Conservation (phyloP, 35 echinoderm and acorn worm genomes). For the Ptychodera flava region DNA sequence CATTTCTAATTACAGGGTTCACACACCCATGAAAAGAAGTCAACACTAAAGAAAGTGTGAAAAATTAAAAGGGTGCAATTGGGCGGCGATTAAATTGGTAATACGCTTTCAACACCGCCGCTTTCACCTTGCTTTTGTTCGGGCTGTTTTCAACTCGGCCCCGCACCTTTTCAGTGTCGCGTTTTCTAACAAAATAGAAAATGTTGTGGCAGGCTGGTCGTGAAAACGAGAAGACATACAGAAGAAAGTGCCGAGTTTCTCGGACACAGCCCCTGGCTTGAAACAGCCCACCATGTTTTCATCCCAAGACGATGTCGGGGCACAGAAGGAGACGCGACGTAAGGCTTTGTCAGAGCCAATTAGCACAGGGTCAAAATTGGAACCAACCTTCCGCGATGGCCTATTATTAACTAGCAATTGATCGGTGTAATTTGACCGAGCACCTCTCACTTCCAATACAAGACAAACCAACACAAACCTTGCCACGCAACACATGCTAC, state of each 20-base stretch:
- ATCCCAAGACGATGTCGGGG: too few relatives aligned
- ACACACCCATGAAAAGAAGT: too few relatives aligned
- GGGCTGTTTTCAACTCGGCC: background rate
- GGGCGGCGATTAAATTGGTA: background rate
- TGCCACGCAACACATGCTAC: background rate
- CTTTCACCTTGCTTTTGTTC: background rate
- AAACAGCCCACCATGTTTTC: too few relatives aligned
- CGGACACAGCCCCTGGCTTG: background rate
- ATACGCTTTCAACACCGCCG: background rate
- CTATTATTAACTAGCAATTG: background rate
- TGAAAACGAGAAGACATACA: too few relatives aligned
- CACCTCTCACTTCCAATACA: background rate
- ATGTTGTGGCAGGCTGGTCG: background rate
- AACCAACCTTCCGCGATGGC: background rate
- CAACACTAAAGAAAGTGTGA: background rate
- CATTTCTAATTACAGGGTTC: too few relatives aligned
- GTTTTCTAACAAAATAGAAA: background rate
- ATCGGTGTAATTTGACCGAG: background rate
- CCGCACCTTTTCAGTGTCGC: background rate
- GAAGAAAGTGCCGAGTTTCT: background rate
- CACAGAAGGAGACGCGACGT: too few relatives aligned
- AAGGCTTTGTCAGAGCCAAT: background rate
- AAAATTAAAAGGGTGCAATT: background rate
- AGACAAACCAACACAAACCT: background rate
- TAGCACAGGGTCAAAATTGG: background rate